Percentiles rank a stretch among this genome's conserved stretches.
Evolutionary conservation across 1,140 invertebrate species (phyloP).

Genomic region (Drosophila varians): DNA sequence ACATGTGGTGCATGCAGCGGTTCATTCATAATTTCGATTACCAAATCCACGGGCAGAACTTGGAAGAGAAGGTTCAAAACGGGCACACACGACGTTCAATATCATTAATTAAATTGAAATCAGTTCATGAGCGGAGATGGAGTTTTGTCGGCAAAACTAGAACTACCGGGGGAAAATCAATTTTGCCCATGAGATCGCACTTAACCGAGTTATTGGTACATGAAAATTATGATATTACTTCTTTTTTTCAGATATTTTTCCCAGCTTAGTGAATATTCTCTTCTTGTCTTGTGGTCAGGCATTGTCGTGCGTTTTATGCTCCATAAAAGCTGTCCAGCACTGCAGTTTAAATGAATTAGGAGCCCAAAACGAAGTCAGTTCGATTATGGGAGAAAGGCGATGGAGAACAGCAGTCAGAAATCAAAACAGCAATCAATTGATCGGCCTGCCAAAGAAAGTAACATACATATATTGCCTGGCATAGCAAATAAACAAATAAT

Average conservation of each 20-base stretch:
- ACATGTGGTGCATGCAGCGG: constrained; percentile 23
- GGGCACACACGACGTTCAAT: constrained; percentile 66
- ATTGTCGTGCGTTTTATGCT: constrained; percentile 77
- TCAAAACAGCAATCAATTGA: constrained; percentile 27
- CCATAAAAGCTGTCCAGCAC: constrained; percentile 73
- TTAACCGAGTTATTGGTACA: constrained; percentile 77
- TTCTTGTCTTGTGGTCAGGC: constrained; percentile 51
- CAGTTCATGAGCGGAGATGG: constrained; percentile 45
- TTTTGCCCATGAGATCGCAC: constrained; percentile 70
- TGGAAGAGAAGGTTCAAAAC: constrained; percentile 48
- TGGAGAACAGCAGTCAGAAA: constrained; percentile 18
- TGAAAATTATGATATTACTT: constrained; percentile 78
- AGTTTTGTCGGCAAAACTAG: constrained; percentile 32
- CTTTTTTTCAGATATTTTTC: constrained; percentile 10
- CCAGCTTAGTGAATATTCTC: constrained; percentile 25
- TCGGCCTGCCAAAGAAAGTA: constrained; percentile 57
- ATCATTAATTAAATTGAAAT: constrained; percentile 79
- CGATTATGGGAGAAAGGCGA: constrained; percentile 51
- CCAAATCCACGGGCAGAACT: constrained; percentile 52
- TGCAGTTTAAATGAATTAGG: constrained; percentile 74
- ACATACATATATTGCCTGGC: constrained; percentile 24
- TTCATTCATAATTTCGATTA: constrained; percentile 80
- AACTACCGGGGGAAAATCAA: constrained; percentile 59
- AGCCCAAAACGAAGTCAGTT: constrained; percentile 74
- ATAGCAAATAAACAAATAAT: constrained; percentile 47